These are phyloP conservation scores for Malurus splendens DNA, from an alignment of 2,797 vertebrate species.

Conservation along the genomic window DNA sequence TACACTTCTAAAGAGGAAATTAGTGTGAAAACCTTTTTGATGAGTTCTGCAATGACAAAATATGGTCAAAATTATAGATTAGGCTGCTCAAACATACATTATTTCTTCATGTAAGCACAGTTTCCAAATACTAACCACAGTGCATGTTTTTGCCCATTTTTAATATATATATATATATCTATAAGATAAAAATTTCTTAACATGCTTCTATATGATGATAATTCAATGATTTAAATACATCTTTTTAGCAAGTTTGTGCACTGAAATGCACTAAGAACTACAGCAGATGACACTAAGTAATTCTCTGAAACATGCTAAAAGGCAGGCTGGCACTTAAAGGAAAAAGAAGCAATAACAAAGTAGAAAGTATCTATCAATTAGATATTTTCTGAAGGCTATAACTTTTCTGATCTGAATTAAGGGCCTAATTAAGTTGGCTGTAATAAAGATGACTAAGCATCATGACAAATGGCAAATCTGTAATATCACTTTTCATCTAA, in stretches of 20 bases:
- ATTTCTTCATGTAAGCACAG: neutral
- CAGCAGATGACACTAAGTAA: neutral
- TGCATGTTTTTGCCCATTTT: rapidly evolving
- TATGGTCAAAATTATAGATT: neutral
- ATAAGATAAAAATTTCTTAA: neutral
- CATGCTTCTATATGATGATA: neutral
- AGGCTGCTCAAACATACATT: neutral
- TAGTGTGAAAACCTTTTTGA: neutral
- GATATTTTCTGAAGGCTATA: neutral
- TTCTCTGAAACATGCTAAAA: neutral
- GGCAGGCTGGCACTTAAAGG: neutral
- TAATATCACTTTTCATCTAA: neutral
- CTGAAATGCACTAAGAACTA: neutral
- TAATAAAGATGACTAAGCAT: neutral
- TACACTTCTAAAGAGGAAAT: neutral
- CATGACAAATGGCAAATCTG: neutral
- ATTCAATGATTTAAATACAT: neutral
- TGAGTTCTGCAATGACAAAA: neutral
- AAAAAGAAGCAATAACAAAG: neutral
- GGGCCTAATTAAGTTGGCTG: neutral
- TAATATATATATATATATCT: rapidly evolving
- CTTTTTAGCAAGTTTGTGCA: neutral
- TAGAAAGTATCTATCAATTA: neutral
- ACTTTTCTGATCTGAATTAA: neutral
- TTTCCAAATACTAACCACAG: neutral